A percentile compares a stretch with the other conserved stretches of the same genome.
Conservation (phyloP, 2,113 vertebrate genomes). For the Vombatus ursinus region DNA sequence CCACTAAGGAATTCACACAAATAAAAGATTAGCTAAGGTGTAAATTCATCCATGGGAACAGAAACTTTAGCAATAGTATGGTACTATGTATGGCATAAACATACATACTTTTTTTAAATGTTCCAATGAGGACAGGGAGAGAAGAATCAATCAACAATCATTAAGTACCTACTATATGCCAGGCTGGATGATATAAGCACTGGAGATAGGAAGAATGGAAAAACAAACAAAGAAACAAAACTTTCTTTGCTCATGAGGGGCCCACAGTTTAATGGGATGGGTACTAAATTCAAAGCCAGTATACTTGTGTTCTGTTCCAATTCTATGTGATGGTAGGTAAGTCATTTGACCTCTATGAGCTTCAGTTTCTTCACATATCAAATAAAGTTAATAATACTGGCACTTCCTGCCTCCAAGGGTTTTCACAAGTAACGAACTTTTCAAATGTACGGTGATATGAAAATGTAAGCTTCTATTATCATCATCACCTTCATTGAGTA, state of each 20-base stretch:
- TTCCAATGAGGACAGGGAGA: neutral
- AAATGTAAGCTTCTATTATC: neutral
- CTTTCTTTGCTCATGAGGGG: neutral
- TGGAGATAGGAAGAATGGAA: neutral
- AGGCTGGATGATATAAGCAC: neutral
- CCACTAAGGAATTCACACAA: neutral
- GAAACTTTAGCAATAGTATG: conserved; percentile 9
- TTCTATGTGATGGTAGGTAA: neutral
- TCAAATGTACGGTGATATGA: neutral
- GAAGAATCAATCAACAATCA: neutral
- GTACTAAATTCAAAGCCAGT: neutral
- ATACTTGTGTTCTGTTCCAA: neutral
- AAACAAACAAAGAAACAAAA: neutral
- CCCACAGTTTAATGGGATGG: neutral
- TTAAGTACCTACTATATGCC: neutral
- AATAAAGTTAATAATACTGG: neutral
- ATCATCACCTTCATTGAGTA: neutral
- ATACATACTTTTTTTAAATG: neutral
- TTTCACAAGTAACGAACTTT: neutral
- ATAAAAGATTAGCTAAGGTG: neutral
- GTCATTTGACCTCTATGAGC: neutral
- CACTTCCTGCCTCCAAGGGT: neutral
- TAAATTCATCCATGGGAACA: conserved; percentile 9
- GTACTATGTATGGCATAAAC: neutral
- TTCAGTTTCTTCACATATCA: neutral